Evolutionary conservation across 2,797 vertebrate genomes (phyloP), one percentile per base, ranked within the genome.

Genomic region (Microhierax caerulescens): DNA sequence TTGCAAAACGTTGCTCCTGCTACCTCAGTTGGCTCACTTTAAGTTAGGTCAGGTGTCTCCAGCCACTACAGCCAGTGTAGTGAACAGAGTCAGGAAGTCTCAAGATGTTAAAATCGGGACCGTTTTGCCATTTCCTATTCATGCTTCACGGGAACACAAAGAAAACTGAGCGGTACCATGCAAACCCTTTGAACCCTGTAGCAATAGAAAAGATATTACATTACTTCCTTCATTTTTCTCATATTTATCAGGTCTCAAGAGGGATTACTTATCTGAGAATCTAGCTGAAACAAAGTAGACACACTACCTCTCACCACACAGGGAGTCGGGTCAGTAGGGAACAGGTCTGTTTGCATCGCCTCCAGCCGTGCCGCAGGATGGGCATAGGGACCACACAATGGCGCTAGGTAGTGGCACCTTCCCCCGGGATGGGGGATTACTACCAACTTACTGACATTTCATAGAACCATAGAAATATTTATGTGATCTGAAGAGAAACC

Each of bases 221-320:
- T 48, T 18, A 80, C 82, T 94, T 83, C 82, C 75, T 81, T 79
- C 32, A 30, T 87, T 90, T 79, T 41, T 53, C 50, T 90, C 3
- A 0, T 24, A 24, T 79, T 91, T 90, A 85, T 91, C 82, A 47
- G 14, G 79, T 79, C 67, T 69, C 72, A 50, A 39, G 53, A 64
- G 79, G 88, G 88, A 95, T 97, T 82, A 73, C 85, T 59, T 97
- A 91, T 94, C 96, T 81, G 63, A 60, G 87, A 90, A 41, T 61
- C 32, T 28, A 17, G 50, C 3, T 3, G 41, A 70, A 91, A 78
- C 70, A 78, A 81, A 81, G 67, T 41, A 78, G 81, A n/a, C 77
- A 63, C 32, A 7, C 19, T 85, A 20, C 30, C 72, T 70, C 59
- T 94, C 61, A 59, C 59, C 20, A 22, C 41, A 47, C 54, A 70